Evolutionary conservation across 2,113 vertebrate genomes (phyloP), one percentile per base, ranked within the genome.

Genomic region (Pteronura brasiliensis): DNA sequence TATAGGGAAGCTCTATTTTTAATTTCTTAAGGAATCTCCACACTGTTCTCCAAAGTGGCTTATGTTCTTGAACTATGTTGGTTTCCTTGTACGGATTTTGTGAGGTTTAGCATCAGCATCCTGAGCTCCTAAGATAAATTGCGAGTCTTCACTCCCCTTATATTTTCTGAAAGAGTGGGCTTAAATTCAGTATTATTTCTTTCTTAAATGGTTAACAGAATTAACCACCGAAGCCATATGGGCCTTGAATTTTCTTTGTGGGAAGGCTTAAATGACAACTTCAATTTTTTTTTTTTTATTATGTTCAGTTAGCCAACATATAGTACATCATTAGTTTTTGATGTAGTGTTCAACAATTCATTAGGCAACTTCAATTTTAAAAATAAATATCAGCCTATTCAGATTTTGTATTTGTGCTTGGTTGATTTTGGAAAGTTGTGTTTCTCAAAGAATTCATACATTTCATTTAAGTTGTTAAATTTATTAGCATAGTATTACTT

Each of bases 321-420:
- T 65, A 65, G 63, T 65, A 31, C 5, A 31, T 65, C 63, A 65
- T 65, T 31, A 65, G 63, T 65, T 65, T 65, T 65, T 65, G 29
- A 31, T 65, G 13, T 31, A 65, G 63, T 65, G 5, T 65, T 65
- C 63, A 65, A 65, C 63, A 65, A 65, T 31, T 65, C 63, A 65
- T 65, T 65, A 65, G 52, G 57, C 17, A 92, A 34, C 15, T 72
- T 96, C 17, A 88, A 47, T 86, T 83, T 94, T 29, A 29, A 44
- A 36, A 85, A 25, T 77, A 95, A 91, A 57, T 74, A 84, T 15
- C 6, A 39, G 34, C 27, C 72, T 92, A 25, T 72, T 87, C 27
- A 80, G 44, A 83, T 92, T 93, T 93, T 95, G 1, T 71, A 80
- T 85, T 95, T 89, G 13, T 85, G 57, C 20, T 96, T 55, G 44